phyloP scores from a whole-genome alignment of 2,797 vertebrate species.

The Simalia tracyae region DNA sequence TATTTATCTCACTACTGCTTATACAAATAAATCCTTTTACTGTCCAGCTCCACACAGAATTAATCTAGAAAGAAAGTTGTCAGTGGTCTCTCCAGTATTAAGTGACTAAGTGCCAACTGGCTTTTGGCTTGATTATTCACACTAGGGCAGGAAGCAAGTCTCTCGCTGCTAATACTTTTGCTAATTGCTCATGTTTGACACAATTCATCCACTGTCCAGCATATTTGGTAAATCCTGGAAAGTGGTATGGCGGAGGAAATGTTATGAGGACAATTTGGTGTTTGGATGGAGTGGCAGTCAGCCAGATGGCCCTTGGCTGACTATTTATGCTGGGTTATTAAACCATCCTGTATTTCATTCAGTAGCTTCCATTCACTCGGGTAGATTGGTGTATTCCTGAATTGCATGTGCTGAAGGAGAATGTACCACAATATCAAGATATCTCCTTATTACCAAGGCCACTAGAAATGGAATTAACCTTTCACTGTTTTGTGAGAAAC shows the following conservation, averaged over 20 bases:
- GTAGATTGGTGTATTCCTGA: neutral
- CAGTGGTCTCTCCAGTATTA: neutral
- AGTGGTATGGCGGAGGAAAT: neutral
- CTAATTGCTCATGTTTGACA: constrained; percentile 22
- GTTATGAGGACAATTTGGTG: neutral
- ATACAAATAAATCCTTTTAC: neutral
- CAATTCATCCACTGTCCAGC: neutral
- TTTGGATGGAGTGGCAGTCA: constrained; percentile 20
- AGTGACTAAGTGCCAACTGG: neutral
- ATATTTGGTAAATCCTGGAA: constrained; percentile 27
- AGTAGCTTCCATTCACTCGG: neutral
- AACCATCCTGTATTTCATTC: neutral
- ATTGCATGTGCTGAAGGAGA: neutral
- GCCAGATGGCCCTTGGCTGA: constrained; percentile 16
- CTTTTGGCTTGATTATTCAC: constrained; percentile 30
- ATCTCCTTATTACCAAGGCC: neutral
- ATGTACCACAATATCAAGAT: neutral
- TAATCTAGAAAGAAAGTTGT: neutral
- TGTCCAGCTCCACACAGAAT: neutral
- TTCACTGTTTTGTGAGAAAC: neutral
- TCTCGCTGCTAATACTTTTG: constrained; percentile 24
- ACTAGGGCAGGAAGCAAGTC: constrained; percentile 21
- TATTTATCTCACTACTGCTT: constrained; percentile 9
- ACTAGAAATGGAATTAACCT: neutral
- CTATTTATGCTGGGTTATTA: constrained; percentile 9